phyloP scores from a whole-genome alignment of 2,888 invertebrate species.

The Pristionchus maxplancki region DNA sequence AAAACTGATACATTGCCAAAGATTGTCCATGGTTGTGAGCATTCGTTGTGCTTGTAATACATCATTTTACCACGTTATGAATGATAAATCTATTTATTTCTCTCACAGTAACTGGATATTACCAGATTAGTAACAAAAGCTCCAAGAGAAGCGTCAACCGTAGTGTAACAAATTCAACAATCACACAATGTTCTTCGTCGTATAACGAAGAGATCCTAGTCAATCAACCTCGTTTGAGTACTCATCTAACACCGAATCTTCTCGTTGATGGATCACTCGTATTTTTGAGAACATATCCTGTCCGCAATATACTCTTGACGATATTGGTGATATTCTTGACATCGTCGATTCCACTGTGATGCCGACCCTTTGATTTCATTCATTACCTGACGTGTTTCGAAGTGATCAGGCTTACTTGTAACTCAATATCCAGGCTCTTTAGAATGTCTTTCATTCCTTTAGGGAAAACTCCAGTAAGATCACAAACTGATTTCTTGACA shows the following conservation, averaged over 20 bases:
- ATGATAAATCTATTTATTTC: neutral
- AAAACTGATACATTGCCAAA: neutral
- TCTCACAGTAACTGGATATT: no score
- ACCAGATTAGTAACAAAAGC: no score
- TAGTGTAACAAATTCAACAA: no score
- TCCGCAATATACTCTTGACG: slow-evolving; percentile 55
- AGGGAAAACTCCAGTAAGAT: slow-evolving; percentile 78
- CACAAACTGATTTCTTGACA: slow-evolving; percentile 80
- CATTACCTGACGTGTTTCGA: neutral
- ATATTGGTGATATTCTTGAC: slow-evolving; percentile 79
- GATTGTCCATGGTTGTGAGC: neutral
- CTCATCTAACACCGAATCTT: no score
- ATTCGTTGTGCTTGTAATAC: neutral
- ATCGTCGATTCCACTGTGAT: slow-evolving; percentile 81
- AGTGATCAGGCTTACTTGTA: neutral
- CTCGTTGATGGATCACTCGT: neutral
- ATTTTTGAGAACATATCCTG: slow-evolving; percentile 53
- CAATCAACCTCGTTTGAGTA: no score
- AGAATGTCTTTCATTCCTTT: slow-evolving; percentile 76
- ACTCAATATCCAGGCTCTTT: neutral
- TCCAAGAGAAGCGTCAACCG: no score
- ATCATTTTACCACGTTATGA: neutral
- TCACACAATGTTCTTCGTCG: no score
- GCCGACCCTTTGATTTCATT: slow-evolving; percentile 77
- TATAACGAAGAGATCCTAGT: no score